Conservation (phyloP, 2,888 invertebrate genomes). For the Sclerodermus sp. region DNA sequence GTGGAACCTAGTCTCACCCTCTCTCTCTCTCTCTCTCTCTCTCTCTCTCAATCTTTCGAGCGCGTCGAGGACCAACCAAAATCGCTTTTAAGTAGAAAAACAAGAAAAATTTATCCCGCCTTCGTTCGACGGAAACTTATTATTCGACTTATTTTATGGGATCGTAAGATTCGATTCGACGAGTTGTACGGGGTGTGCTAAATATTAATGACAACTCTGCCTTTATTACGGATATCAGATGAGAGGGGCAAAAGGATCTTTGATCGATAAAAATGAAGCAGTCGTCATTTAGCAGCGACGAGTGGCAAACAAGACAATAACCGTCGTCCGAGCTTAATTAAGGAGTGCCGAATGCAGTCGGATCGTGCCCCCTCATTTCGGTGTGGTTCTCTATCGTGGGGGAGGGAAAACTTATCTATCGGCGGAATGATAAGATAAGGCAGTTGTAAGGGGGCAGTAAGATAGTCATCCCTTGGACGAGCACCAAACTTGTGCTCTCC, state of each 20-base stretch:
- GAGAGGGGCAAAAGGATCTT: background rate
- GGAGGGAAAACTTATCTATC: slow-evolving; percentile 39
- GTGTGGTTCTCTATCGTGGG: slow-evolving; percentile 28
- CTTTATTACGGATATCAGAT: background rate
- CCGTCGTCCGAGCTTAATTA: slow-evolving; percentile 45
- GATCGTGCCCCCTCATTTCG: slow-evolving; percentile 35
- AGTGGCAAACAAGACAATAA: slow-evolving; percentile 36
- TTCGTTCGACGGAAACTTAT: too few relatives aligned
- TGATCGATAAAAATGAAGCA: background rate
- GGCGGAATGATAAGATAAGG: slow-evolving; percentile 44
- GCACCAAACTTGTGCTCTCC: slow-evolving; percentile 29
- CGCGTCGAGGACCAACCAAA: too few relatives aligned
- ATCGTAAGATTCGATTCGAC: too few relatives aligned
- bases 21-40: too few relatives aligned
- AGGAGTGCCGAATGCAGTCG: slow-evolving; percentile 43
- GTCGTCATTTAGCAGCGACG: background rate
- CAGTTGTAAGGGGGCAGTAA: slow-evolving; percentile 16
- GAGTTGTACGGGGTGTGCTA: too few relatives aligned
- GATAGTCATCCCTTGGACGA: slow-evolving; percentile 42
- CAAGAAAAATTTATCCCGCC: too few relatives aligned
- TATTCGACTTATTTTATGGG: too few relatives aligned
- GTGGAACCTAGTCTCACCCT: too few relatives aligned
- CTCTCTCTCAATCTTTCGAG: too few relatives aligned
- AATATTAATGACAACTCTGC: background rate
- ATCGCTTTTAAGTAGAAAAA: too few relatives aligned